These are phyloP conservation scores for Phrynocephalus vlangalii DNA, from an alignment of 2,797 vertebrate genomes.

Conservation along the genomic window DNA sequence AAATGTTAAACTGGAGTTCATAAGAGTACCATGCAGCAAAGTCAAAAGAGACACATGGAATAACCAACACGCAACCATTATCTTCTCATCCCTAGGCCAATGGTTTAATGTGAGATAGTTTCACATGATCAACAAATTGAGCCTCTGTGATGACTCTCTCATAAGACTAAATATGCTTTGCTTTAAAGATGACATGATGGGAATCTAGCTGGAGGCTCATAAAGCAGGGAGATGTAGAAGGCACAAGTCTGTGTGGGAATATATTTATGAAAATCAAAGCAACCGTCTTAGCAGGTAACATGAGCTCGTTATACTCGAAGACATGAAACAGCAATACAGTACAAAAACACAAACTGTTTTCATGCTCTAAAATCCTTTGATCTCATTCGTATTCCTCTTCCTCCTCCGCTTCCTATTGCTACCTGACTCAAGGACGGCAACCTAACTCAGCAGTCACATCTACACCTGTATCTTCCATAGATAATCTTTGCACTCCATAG, in stretches of 20 bases:
- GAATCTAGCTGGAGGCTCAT: conserved; percentile 8
- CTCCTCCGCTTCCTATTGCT: too few relatives aligned
- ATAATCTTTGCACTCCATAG: conserved; percentile 17
- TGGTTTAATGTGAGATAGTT: background rate
- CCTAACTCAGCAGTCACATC: conserved; percentile 47
- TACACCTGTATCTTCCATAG: conserved; percentile 31
- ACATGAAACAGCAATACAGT: conserved; percentile 32
- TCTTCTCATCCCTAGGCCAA: background rate
- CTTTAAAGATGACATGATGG: conserved; percentile 1
- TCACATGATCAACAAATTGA: background rate
- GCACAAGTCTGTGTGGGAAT: conserved; percentile 37
- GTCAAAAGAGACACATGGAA: background rate
- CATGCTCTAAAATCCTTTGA: conserved; percentile 60
- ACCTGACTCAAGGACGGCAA: conserved; percentile 37
- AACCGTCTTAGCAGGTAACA: conserved; percentile 62
- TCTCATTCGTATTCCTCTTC: too few relatives aligned
- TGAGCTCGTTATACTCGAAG: conserved; percentile 70
- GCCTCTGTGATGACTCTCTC: conserved; percentile 17
- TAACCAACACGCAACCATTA: background rate
- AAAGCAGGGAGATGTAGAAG: conserved; percentile 50
- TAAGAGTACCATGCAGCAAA: too few relatives aligned
- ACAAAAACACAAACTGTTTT: conserved; percentile 50
- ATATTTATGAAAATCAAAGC: conserved; percentile 66
- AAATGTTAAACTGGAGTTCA: background rate
- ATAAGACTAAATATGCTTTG: conserved; percentile 17